Base-by-base conservation (phyloP, 2,797 vertebrate species). In the Nothura maculosa region DNA sequence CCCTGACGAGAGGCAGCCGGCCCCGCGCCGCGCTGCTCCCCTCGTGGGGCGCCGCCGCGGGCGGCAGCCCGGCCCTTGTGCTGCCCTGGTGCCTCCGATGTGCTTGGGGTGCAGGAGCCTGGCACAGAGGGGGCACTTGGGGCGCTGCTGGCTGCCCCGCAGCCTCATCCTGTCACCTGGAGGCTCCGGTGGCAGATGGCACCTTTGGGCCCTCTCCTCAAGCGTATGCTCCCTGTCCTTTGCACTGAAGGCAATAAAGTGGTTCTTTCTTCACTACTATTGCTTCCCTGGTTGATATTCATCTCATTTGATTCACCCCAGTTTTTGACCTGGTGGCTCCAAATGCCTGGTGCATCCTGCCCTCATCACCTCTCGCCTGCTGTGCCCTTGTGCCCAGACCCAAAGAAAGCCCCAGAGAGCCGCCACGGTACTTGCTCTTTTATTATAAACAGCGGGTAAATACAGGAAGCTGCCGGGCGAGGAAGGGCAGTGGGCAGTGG, bases 191-290 rank as follows among this genome's bases (percentile, higher is more conserved):
- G 74, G 27, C 47, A 38, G 84, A 52, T 34, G 63, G 48, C 68
- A 45, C 54, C 78, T 17, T 52, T 7, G 16, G 50, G 52, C 52
- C 52, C 52, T 70, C 62, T 74, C 2, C 2, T 79, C 68, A 64
- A 2, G 0, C 61, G 57, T 82, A 19, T 88, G 67, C 79, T 70
- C 20, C 57, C 20, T 76, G 64, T 78, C 80, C 74, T 80, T 81
- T 77, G 75, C 83, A 75, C 89, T 85, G 90, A 95, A 89, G 93
- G 79, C 92, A 96, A 96, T 96, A 96, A 96, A 96, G 52, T 58
- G 68, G 54, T 77, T 90, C 64, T 89, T 94, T 92, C 94, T 96
- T 95, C 32, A 17, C 45, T 32, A 11, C 10, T 22, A 8, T 24
- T 77, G 8, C 12, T 85, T 57, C 64, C 21, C 15, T 81, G 48